Base-by-base conservation (phyloP, 1,140 invertebrate species). In the Chymomyza costata region DNA sequence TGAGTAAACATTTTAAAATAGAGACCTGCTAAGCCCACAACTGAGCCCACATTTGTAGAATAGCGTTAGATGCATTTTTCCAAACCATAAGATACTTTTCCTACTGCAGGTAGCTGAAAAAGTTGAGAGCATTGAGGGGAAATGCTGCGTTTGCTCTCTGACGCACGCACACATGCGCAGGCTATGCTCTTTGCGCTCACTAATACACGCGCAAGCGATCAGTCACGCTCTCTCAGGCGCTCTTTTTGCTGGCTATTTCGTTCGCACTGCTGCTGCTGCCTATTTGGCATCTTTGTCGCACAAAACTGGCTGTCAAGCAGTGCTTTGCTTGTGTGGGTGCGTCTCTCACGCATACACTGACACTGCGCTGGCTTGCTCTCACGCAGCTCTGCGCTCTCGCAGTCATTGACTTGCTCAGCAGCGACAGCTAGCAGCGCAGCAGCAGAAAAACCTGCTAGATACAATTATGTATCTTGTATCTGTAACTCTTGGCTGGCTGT, bases 381-480 rank as follows among this genome's bases (percentile, higher is more conserved):
- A 8, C 21, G 18, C 39, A 28, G 14, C 21, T 30, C 30, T 17
- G 17, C 43, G 37, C 50, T 44, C 16, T 21, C 16, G 52, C 71
- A 63, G 73, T 66, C 71, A 71, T 78, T 78, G 71, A 76, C 71
- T 78, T 62, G 68, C n/a, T n/a, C 3, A 25, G 21, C 21, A 25
- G 21, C 21, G 21, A 25, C 21, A 5, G 21, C n/a, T n/a, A n/a
- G n/a, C 21, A 25, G 8, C 71, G 59, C 46, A 56, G 58, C 65
- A 38, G 65, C 71, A 78, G 70, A 66, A 70, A 63, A 59, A 50
- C 39, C 45, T 48, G 41, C 21, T 15, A 45, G 48, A 50, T 63
- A 51, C 66, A 78, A 80, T 80, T 78, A 80, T 78, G 73, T 78
- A 80, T 80, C 73, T 80, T 71, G 66, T 76, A 76, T 78, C 66